A percentile compares a stretch with the other conserved stretches of the same genome.
Evolutionary conservation across 2,888 invertebrate species (phyloP).

Genomic region (Caenorhabditis panamensis): DNA sequence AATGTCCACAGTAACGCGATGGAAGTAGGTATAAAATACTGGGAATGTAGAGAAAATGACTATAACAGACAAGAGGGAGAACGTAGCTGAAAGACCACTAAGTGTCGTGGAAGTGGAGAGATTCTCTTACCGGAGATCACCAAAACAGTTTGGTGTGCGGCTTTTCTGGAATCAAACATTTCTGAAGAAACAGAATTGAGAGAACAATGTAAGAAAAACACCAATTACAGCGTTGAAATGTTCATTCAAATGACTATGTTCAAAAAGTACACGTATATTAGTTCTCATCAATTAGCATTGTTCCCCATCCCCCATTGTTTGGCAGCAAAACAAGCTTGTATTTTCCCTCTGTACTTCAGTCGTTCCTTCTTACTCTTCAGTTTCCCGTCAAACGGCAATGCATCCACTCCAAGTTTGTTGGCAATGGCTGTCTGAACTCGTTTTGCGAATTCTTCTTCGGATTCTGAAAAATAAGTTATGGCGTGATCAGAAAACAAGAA

Average conservation of each 20-base stretch:
- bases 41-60: constrained; percentile 45
- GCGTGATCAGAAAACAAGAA: not conserved
- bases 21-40: constrained; percentile 40
- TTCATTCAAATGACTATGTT: constrained; percentile 3
- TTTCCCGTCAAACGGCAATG: constrained; percentile 67
- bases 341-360: constrained; percentile 35
- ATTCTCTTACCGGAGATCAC: constrained; percentile 30
- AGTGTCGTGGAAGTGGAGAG: not conserved
- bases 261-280: not conserved
- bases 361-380: constrained; percentile 55
- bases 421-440: constrained; percentile 68
- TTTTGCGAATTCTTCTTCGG: constrained; percentile 63
- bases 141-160: constrained; percentile 30
- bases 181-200: not conserved
- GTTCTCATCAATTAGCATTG: not conserved
- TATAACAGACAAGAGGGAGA: constrained; percentile 27
- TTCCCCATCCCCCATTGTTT: constrained; percentile 16
- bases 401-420: constrained; percentile 46
- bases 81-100: constrained; percentile 25
- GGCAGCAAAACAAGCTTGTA: constrained; percentile 36
- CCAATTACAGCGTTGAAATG: not conserved
- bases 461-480: constrained; percentile 47
- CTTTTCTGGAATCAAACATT: constrained; percentile 29
- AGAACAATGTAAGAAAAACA: not conserved
- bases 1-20: constrained; percentile 21